Conservation (phyloP, 2,888 invertebrate genomes). For the Icerya purchasi region DNA sequence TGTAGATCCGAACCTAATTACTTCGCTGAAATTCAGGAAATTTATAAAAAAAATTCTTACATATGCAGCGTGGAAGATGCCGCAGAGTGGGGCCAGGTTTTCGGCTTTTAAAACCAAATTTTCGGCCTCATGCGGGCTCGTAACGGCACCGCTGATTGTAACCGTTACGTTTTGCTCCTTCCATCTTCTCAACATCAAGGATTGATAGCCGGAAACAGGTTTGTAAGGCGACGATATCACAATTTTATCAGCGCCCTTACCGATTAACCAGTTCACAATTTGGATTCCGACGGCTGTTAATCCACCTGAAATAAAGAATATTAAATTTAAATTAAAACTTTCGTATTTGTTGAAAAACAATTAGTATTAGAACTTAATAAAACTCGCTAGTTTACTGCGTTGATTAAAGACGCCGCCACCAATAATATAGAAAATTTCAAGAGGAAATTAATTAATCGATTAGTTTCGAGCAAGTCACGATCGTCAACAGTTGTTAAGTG, state of each 20-base stretch:
- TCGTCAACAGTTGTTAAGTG: too few relatives aligned
- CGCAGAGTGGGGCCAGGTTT: conserved; percentile 10
- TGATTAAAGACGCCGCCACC: too few relatives aligned
- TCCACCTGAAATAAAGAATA: conserved; percentile 8
- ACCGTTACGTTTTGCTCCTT: neutral
- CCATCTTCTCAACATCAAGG: conserved; percentile 7
- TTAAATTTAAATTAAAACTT: too few relatives aligned
- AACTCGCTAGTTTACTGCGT: too few relatives aligned
- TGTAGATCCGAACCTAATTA: neutral
- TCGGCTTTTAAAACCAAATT: conserved; percentile 7
- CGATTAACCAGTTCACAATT: conserved; percentile 10
- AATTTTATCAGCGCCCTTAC: conserved; percentile 12
- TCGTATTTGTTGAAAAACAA: neutral
- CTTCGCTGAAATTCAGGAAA: neutral
- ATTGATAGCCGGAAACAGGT: conserved; percentile 10
- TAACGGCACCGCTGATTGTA: neutral
- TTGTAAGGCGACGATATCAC: conserved; percentile 10
- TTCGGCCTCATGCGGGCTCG: conserved; percentile 8
- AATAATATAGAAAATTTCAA: too few relatives aligned
- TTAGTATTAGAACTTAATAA: too few relatives aligned
- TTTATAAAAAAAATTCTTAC: conserved; percentile 4
- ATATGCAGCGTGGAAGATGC: conserved; percentile 12
- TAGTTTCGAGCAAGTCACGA: too few relatives aligned
- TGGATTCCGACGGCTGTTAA: conserved; percentile 9
- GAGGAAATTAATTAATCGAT: too few relatives aligned